Conservation (phyloP, 2,113 vertebrate species). For the Dasypus novemcinctus region DNA sequence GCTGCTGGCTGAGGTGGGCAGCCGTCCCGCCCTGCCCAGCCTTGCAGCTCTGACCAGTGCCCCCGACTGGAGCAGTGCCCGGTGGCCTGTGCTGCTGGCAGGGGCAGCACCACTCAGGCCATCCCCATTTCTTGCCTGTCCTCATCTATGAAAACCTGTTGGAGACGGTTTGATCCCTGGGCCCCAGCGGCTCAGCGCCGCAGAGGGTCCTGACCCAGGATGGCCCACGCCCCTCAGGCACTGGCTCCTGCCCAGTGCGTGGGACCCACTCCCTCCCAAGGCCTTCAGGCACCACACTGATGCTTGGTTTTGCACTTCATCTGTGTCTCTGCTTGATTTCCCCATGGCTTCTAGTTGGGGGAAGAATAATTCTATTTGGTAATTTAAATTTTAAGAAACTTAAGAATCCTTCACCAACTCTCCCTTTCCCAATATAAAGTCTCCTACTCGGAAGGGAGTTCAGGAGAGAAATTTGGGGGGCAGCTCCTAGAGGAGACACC, state of each 20-base stretch:
- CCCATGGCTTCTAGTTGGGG: neutral
- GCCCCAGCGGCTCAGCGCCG: neutral
- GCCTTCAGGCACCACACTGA: too few species aligned
- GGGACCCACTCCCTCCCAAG: too few species aligned
- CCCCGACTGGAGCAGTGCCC: too few species aligned
- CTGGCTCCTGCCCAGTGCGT: too few species aligned
- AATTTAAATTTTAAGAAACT: neutral
- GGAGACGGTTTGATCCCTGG: neutral
- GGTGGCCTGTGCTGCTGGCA: neutral
- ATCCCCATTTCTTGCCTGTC: conserved; percentile 27
- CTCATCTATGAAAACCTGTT: neutral
- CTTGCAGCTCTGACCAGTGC: too few species aligned
- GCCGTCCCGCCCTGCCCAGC: too few species aligned
- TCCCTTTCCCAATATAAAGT: neutral
- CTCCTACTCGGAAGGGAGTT: neutral
- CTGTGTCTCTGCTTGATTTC: neutral
- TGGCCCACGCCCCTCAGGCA: neutral
- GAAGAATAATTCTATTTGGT: neutral
- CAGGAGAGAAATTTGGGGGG: neutral
- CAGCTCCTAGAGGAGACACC: neutral
- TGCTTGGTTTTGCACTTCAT: neutral
- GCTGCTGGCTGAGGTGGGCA: neutral
- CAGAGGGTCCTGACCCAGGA: neutral
- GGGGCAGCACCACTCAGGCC: conserved; percentile 54
- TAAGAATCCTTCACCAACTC: neutral